These are phyloP conservation scores for Drosophila koepferae DNA, from an alignment of 2,888 invertebrate genomes.

Conservation along the genomic window DNA sequence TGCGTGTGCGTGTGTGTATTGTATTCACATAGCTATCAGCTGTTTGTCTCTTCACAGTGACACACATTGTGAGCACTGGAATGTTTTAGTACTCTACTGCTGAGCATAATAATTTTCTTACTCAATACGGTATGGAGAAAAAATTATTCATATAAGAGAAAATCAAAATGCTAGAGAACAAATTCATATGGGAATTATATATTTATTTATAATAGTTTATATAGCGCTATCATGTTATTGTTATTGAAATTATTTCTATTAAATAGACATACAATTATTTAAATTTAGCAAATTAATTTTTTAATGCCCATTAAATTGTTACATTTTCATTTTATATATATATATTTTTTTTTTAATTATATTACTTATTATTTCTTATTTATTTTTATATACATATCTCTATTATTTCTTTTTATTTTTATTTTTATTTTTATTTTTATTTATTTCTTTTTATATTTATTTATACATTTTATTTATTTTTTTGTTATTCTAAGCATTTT, in stretches of 20 bases:
- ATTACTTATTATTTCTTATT: too few species aligned
- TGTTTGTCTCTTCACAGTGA: conserved; percentile 52
- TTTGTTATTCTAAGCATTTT: too few species aligned
- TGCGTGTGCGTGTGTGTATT: conserved; percentile 11
- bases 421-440: too few species aligned
- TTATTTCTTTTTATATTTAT: too few species aligned
- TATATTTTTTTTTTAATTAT: too few species aligned
- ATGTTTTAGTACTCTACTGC: background rate
- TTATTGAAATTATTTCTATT: background rate
- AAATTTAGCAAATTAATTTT: background rate
- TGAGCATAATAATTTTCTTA: background rate
- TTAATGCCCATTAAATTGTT: too few species aligned
- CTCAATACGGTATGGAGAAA: background rate
- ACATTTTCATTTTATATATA: too few species aligned
- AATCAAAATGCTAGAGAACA: background rate
- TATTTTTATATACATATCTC: too few species aligned
- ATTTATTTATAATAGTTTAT: background rate
- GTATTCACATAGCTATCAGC: conserved; percentile 48
- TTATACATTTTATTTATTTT: too few species aligned
- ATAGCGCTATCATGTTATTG: background rate
- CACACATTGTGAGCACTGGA: conserved; percentile 39
- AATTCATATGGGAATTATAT: background rate
- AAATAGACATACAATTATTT: background rate
- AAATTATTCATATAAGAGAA: background rate
- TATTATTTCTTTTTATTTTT: too few species aligned